Percentiles rank a stretch among this genome's conserved stretches.
Evolutionary conservation across 2,888 invertebrate genomes (phyloP).

Genomic region (Trilocha varians): DNA sequence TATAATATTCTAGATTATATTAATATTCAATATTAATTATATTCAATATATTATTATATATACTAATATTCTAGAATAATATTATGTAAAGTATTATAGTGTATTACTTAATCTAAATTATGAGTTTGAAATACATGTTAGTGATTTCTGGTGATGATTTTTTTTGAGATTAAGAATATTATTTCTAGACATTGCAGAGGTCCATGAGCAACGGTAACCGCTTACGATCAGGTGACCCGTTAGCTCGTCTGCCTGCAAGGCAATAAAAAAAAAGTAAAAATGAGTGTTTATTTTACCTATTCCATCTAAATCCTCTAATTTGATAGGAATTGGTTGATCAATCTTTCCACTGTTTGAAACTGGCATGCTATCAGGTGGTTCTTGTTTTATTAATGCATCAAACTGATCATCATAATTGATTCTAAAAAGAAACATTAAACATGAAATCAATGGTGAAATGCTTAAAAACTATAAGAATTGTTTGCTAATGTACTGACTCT

Average conservation of each 20-base stretch:
- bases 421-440: constrained; percentile 19
- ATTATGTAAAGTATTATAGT: too few relatives aligned
- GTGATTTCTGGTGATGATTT: too few relatives aligned
- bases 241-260: too few relatives aligned
- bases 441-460: not conserved
- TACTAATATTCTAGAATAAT: too few relatives aligned
- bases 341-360: constrained; percentile 33
- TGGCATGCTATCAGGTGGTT: constrained; percentile 41
- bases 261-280: not conserved
- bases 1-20: not conserved
- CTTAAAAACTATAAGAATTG: not conserved
- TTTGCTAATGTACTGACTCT: not conserved
- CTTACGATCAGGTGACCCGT: too few relatives aligned
- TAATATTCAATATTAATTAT: too few relatives aligned
- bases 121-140: too few relatives aligned
- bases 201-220: too few relatives aligned
- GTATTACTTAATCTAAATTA: too few relatives aligned
- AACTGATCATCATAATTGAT: constrained; percentile 41
- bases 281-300: constrained; percentile 39
- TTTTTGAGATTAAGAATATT: too few relatives aligned
- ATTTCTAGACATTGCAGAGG: too few relatives aligned
- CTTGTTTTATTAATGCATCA: constrained; percentile 48
- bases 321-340: constrained; percentile 56
- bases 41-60: too few relatives aligned
- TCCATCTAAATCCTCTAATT: constrained; percentile 64